Conservation (phyloP, 2,888 invertebrate species). For the Leptinotarsa tumamoca region DNA sequence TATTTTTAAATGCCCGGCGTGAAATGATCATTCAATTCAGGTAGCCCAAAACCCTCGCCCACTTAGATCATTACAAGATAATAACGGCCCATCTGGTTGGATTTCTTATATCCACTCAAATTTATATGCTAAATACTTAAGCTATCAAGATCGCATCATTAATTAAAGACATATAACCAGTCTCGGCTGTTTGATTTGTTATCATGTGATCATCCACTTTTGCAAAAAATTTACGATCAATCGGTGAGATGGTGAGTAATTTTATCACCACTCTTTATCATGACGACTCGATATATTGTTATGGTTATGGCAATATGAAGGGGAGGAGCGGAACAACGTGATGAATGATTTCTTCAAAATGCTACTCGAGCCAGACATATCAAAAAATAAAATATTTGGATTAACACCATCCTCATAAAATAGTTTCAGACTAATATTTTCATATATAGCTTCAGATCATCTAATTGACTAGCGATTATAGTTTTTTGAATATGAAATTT, state of each 20-base stretch:
- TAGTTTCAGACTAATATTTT: too few species aligned
- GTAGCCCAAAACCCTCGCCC: slow-evolving; percentile 19
- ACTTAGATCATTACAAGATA: slow-evolving; percentile 18
- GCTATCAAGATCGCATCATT: slow-evolving; percentile 30
- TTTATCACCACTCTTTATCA: slow-evolving; percentile 14
- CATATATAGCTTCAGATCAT: too few species aligned
- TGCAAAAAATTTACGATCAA: slow-evolving; percentile 19
- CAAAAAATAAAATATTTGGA: too few species aligned
- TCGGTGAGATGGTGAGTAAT: slow-evolving; percentile 18
- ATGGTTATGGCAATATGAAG: background rate
- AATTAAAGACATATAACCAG: slow-evolving; percentile 20
- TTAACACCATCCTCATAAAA: too few species aligned
- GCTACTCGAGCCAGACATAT: too few species aligned
- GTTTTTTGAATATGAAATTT: too few species aligned
- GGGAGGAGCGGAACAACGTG: background rate
- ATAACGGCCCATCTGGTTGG: slow-evolving; percentile 17
- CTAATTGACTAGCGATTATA: too few species aligned
- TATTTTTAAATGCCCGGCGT: background rate
- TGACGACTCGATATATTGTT: background rate
- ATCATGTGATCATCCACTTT: slow-evolving; percentile 21
- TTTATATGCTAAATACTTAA: slow-evolving; percentile 18
- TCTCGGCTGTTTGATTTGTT: slow-evolving; percentile 16
- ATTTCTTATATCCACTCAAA: slow-evolving; percentile 20
- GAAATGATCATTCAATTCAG: slow-evolving; percentile 15
- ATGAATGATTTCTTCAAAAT: background rate